Evolutionary conservation across 2,113 vertebrate genomes (phyloP), one percentile per base, ranked within the genome.

Genomic region (Leptosomus discolor): DNA sequence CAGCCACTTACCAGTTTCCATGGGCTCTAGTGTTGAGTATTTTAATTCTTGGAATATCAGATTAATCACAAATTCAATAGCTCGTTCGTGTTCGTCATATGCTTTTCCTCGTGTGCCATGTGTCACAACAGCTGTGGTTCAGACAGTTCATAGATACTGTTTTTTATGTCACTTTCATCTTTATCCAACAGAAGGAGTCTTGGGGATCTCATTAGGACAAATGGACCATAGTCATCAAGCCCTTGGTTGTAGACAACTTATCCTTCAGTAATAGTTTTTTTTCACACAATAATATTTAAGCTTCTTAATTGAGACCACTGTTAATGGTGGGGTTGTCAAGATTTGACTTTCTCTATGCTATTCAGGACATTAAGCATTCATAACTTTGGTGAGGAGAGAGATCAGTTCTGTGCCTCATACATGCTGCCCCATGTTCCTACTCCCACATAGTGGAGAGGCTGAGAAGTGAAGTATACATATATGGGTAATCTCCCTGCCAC

Each of bases 61-160:
- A 51, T 29, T 29, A 58, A 58, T 43, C 43, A 36, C 22, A 58
- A 67, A 43, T 19, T 53, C 46, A 57, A 23, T 29, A 34, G 10
- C 20, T 36, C 2, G 0, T 21, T 41, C 37, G 5, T 36, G 4
- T 36, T 41, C 10, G 5, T 50, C 2, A 0, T 26, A 32, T 21
- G 15, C 16, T 65, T 48, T 79, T n/a, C 48, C 48, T 78, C 46
- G 26, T 16, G 17, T 26, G 9, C 17, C 30, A 15, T 13, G 6
- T 63, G 34, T 19, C 41, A 79, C 30, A 30, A 54, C 4, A 34
- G 15, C 23, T 26, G 4, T 29, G 12, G n/a, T n/a, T 79, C 56
- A 54, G 9, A 63, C 11, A 39, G 39, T 54, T 79, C 39, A 63
- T 18, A 68, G 53, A 32, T 56, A 56, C 17, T 34, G 30, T 76